Conservation (phyloP, 2,888 invertebrate genomes). For the Pecten maximus region DNA sequence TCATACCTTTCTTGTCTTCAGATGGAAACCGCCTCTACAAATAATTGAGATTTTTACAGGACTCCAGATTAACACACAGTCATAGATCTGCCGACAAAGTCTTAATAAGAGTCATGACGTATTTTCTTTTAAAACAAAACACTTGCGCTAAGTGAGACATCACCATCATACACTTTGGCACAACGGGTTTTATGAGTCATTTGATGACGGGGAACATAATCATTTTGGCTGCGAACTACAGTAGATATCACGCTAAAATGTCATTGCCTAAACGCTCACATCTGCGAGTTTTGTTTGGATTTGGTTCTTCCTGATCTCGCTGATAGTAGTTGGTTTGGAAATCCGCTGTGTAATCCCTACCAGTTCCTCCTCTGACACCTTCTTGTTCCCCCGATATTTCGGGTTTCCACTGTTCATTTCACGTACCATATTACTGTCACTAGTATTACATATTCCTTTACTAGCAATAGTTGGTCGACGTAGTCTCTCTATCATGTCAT, state of each 20-base stretch:
- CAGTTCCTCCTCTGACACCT: conserved; percentile 62
- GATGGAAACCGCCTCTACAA: too few species aligned
- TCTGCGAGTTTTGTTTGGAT: conserved; percentile 53
- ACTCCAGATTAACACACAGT: too few species aligned
- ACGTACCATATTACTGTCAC: conserved; percentile 60
- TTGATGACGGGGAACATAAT: too few species aligned
- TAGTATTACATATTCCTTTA: conserved; percentile 61
- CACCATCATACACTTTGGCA: too few species aligned
- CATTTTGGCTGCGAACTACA: too few species aligned
- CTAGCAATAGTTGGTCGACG: conserved; percentile 68
- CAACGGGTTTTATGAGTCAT: too few species aligned
- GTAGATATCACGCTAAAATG: background rate
- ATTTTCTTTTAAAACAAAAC: too few species aligned
- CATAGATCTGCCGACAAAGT: background rate
- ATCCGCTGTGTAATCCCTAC: conserved; percentile 67
- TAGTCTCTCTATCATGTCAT: conserved; percentile 65
- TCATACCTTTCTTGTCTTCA: background rate
- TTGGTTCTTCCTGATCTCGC: conserved; percentile 66
- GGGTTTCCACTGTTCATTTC: conserved; percentile 60
- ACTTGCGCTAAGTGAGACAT: too few species aligned
- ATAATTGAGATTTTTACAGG: too few species aligned
- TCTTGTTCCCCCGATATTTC: conserved; percentile 66
- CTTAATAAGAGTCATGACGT: too few species aligned
- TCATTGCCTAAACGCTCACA: conserved; percentile 43
- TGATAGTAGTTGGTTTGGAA: conserved; percentile 68